Evolutionary conservation across 64 coral and sea anemone genomes (phyloP), one percentile per base, ranked within the genome.

Genomic region (Dendronephthya gigantea): DNA sequence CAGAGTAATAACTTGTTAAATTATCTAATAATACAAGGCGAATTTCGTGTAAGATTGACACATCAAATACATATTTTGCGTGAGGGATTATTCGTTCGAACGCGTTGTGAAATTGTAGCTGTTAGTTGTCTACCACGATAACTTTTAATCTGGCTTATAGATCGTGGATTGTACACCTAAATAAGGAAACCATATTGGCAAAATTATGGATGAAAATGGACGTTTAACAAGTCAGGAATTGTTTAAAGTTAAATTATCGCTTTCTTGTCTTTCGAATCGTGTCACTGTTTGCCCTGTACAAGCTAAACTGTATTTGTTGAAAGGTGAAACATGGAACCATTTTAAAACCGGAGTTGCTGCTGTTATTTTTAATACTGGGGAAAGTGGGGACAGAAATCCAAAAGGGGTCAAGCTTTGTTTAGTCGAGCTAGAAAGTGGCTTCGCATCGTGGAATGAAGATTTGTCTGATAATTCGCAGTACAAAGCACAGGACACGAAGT

Each of bases 221-320:
- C 83, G 86, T 49, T 72, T 98, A 68, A 79, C 89, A 33, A 92
- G 93, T 38, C 93, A 98, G 84, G 95, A 98, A 81, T 85, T 98
- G 66, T 98, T 98, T 87, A 98, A 98, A 89, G 93, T 98, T 76
- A 93, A 90, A 35, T 52, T 98, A 1, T 93, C 95, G 30, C 88
- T 98, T 85, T 98, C 95, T 40, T 93, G 95, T 38, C 49, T 98
- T 14, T 98, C 95, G 29, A 98, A 93, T 88, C 92, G 87, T 56
- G 95, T 98, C 79, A 87, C 93, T 48, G 95, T 98, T 25, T 93
- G 92, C 39, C 79, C 86, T 37, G 84, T 91, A 22, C 87, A 88
- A 68, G 95, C 95, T 23, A 93, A 85, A 40, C 83, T 98, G n/a
- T 98, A 91, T 75, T 84, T 90, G 35, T 83, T 68, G 90, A 87